Base-by-base conservation (phyloP, 1,140 invertebrate genomes). In the Cotesia glomerata region DNA sequence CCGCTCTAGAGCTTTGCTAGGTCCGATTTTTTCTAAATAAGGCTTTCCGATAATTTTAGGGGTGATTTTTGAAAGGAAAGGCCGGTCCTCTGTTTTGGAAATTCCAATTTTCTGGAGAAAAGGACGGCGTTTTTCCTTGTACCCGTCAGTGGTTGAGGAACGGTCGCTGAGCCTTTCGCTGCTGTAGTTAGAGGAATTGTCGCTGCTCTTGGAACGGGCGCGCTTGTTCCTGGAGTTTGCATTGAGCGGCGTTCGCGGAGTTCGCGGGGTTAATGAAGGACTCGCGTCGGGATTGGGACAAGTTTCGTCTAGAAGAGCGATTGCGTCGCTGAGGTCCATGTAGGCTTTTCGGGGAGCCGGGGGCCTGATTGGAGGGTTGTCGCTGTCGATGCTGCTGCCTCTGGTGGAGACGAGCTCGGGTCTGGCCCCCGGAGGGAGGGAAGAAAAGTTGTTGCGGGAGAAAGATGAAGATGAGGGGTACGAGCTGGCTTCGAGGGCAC, bases 41-140 rank as follows among this genome's bases (percentile, higher is more conserved):
- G 86, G 85, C n/a, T 86, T 87, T 0, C 85, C 83, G 13, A 84
- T 84, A 8, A 86, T 85, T 51, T 73, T 80, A 0, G 85, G 84
- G 4, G 82, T 76, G 0, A 86, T 64, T 54, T 83, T 86, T 0
- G 82, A 74, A 0, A 87, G 49, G 35, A 87, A 82, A 0, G 85
- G 85, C 9, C 81, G 76, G 34, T 87, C 86, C 45, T 86, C 85
- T 2, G 85, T 87, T 75, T 81, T 86, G 0, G 85, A 86, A 11
- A 84, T 84, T 0, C 85, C 84, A 56, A 87, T 86, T 72, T 86
- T 87, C 54, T 81, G 80, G 5, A 87, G 69, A 51, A 87, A 87
- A 0, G 85, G 85, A 5, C 85, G 74, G 13, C 80, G 83, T 34
- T 81, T 81, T n/a, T 79, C 80, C 11, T 45, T 45, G 52, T 81